Evolutionary conservation across 2,113 vertebrate species (phyloP).

Genomic region (Columbina picui): DNA sequence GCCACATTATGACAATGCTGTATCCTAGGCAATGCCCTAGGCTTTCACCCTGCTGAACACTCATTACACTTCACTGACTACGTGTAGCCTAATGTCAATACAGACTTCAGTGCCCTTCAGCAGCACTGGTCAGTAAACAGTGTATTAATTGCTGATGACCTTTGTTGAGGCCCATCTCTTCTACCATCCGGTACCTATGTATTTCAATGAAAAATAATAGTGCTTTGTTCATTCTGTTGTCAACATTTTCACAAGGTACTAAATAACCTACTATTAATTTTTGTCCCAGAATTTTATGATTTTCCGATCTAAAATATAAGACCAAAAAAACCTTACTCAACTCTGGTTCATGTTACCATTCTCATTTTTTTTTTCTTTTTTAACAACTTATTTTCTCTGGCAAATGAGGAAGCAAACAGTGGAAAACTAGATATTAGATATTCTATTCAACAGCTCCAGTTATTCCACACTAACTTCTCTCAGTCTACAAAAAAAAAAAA

Average conservation of each 20-base stretch:
- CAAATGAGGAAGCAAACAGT: background rate
- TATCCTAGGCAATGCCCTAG: background rate
- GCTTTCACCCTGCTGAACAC: background rate
- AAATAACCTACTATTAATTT: background rate
- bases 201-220: background rate
- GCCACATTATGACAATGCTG: background rate
- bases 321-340: background rate
- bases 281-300: background rate
- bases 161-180: background rate
- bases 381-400: background rate
- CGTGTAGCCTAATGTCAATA: background rate
- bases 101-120: background rate
- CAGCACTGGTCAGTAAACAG: background rate
- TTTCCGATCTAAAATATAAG: background rate
- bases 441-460: background rate
- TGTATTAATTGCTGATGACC: background rate
- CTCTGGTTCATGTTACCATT: background rate
- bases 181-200: rapidly evolving
- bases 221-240: background rate
- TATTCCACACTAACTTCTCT: background rate
- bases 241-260: background rate
- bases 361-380: background rate
- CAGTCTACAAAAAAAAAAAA: background rate
- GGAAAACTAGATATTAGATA: background rate
- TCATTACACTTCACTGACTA: background rate